Base-by-base conservation (phyloP, 2,888 invertebrate genomes). In the Urechis unicinctus region DNA sequence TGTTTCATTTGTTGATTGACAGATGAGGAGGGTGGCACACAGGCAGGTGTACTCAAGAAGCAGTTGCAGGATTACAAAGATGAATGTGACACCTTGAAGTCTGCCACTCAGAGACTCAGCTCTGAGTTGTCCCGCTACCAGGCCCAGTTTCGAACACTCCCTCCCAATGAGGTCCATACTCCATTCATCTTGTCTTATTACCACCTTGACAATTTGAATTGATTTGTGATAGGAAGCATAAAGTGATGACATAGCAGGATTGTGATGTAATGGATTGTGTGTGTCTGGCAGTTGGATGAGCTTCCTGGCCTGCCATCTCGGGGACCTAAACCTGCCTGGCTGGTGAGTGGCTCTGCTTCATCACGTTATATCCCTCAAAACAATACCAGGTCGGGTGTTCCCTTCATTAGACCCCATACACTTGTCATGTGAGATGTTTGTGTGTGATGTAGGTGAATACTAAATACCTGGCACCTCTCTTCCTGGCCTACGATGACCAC, bases 281-380 rank as follows among this genome's bases (percentile, higher is more conserved):
- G n/a, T n/a, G n/a, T 49, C 31, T 64, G 66, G 42, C 66, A 76
- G 74, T 68, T 72, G 50, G 71, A 68, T 53, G 69, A 65, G 28
- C 62, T 68, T 50, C 69, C 62, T 28, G 73, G 73, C n/a, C 59
- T 77, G 6, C 76, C 77, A 25, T 58, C 65, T 3, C 66, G 68
- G 52, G 77, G 75, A n/a, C 74, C 75, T 9, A 66, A 70, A 31
- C 77, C 77, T 21, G 72, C 73, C 5, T 77, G 77, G 77, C 69
- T 77, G 66, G 75, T 77, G 63, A 63, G 73, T 65, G 50, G 71
- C 67, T 53, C 68, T 65, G 28, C 62, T 68, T 50, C 69, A 61
- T 28, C 72, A 73, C n/a, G 59, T 77, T 9, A 75, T 77, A 25
- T 58, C 65, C 3, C 66, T 68, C 52, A 77, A 75, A n/a, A 74